Conservation (phyloP, 2,888 invertebrate genomes). For the Electrophaes corylata region DNA sequence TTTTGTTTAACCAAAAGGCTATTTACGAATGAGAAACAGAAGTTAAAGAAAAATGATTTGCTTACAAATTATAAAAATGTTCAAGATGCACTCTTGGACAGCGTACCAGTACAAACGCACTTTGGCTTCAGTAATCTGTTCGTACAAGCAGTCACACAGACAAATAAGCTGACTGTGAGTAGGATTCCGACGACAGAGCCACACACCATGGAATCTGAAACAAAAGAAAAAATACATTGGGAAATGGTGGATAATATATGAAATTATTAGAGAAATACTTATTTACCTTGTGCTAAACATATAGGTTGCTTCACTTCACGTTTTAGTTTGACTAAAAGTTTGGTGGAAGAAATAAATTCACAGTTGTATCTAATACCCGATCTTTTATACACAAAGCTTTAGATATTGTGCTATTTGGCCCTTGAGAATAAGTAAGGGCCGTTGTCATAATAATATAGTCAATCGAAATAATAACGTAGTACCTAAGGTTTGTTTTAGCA, state of each 20-base stretch:
- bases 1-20: conserved; percentile 24
- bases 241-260: conserved; percentile 42
- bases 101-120: conserved; percentile 15
- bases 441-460: too few species aligned
- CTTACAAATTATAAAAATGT: conserved; percentile 30
- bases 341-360: not conserved
- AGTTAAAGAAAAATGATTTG: conserved; percentile 30
- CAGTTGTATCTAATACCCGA: too few species aligned
- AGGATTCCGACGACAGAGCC: conserved; percentile 35
- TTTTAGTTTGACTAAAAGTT: not conserved
- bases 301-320: not conserved
- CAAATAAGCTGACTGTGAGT: conserved; percentile 27
- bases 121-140: conserved; percentile 23
- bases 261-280: conserved; percentile 33
- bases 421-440: too few species aligned
- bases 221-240: conserved; percentile 58
- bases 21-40: not conserved
- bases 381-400: too few species aligned
- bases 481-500: too few species aligned
- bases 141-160: conserved; percentile 21
- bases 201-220: conserved; percentile 53
- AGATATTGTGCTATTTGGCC: too few species aligned
- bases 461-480: too few species aligned
- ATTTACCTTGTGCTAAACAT: conserved; percentile 36
- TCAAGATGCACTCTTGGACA: conserved; percentile 14